Evolutionary conservation across 2,113 vertebrate genomes (phyloP).

Genomic region (Eudyptes chrysolophus): DNA sequence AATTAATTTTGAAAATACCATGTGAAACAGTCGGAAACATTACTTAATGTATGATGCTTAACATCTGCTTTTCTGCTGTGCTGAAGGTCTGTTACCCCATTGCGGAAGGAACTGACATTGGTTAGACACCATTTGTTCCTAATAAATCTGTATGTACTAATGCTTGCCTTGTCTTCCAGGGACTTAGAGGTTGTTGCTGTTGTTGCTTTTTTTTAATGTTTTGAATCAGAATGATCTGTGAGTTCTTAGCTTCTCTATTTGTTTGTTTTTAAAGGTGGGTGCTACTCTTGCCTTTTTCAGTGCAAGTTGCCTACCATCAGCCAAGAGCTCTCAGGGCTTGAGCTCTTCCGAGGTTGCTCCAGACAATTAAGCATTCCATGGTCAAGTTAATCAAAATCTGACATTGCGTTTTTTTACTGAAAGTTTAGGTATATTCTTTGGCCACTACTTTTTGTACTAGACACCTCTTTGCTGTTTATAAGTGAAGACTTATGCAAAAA

Average conservation of each 20-base stretch:
- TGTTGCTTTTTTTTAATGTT: neutral
- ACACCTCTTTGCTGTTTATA: neutral
- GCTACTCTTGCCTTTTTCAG: neutral
- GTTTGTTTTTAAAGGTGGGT: neutral
- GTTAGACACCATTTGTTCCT: neutral
- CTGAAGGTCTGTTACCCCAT: neutral
- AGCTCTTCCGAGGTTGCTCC: neutral
- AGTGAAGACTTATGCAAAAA: neutral
- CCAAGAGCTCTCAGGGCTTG: neutral
- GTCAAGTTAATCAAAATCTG: neutral
- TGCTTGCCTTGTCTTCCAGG: neutral
- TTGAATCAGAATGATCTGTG: too few relatives aligned
- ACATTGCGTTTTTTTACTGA: neutral
- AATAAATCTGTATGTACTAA: rapidly evolving
- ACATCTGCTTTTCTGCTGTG: neutral
- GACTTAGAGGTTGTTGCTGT: neutral
- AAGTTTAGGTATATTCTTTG: neutral
- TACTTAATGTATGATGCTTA: neutral
- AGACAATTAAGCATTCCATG: neutral
- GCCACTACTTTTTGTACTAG: neutral
- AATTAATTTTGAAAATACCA: neutral
- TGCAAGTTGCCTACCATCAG: neutral
- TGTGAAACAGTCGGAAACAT: neutral
- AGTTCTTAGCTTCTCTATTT: neutral
- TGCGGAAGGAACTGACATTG: neutral